Percentiles rank a stretch among this genome's conserved stretches.
phyloP scores from a whole-genome alignment of 2,113 vertebrate species.

The Perca fluviatilis region DNA sequence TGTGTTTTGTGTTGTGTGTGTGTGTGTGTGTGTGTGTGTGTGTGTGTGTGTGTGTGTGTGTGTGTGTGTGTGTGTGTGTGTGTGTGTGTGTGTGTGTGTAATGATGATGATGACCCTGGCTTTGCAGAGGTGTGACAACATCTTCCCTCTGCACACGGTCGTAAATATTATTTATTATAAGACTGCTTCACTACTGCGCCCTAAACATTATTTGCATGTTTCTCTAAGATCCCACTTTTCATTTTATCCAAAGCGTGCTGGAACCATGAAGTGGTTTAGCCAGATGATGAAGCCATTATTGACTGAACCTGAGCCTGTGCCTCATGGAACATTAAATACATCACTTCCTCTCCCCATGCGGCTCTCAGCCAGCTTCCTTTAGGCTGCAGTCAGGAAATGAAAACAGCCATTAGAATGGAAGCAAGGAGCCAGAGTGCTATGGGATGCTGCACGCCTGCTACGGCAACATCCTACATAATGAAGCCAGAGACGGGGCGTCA shows the following conservation, averaged over 20 bases:
- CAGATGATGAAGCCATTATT: slow-evolving; percentile 77
- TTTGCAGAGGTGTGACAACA: not conserved
- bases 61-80: no score
- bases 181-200: not conserved
- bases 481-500: not conserved
- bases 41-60: no score
- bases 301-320: slow-evolving; percentile 73
- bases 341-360: slow-evolving; percentile 71
- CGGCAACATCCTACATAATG: slow-evolving; percentile 13
- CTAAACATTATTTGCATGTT: slow-evolving; percentile 19
- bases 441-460: slow-evolving; percentile 26
- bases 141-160: no score
- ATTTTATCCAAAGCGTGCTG: slow-evolving; percentile 30
- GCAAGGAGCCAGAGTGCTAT: slow-evolving; percentile 34
- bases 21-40: no score
- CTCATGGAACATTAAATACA: slow-evolving; percentile 81
- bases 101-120: no score
- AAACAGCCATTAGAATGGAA: slow-evolving; percentile 65
- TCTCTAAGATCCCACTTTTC: slow-evolving; percentile 34
- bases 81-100: no score
- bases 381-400: slow-evolving; percentile 72
- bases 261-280: slow-evolving; percentile 65
- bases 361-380: slow-evolving; percentile 58
- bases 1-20: no score
- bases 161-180: not conserved